Conservation (phyloP, 2,888 invertebrate genomes). For the Laothoe populi region DNA sequence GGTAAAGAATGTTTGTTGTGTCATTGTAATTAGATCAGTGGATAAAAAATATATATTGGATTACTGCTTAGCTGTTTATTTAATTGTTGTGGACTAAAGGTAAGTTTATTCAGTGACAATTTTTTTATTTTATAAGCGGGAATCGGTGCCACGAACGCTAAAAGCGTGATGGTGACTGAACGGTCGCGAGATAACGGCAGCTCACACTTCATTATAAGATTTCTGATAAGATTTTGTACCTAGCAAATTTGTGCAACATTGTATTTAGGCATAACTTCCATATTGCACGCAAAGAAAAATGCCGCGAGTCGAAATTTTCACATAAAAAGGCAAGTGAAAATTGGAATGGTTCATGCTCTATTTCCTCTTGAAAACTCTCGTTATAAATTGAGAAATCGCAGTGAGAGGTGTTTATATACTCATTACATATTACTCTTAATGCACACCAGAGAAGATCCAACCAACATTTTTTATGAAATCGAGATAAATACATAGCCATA, state of each 20-base stretch:
- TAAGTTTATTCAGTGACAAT: constrained; percentile 50
- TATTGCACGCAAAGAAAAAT: constrained; percentile 27
- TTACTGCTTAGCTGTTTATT: constrained; percentile 76
- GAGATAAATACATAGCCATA: too few species aligned
- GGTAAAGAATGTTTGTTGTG: constrained; percentile 78
- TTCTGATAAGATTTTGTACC: constrained; percentile 70
- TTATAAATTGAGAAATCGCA: constrained; percentile 58
- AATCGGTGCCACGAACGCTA: constrained; percentile 70
- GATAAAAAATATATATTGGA: constrained; percentile 76
- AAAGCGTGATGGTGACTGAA: constrained; percentile 58
- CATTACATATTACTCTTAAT: constrained; percentile 43
- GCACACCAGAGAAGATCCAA: constrained; percentile 40
- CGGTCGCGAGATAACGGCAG: constrained; percentile 74
- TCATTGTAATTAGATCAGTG: constrained; percentile 80
- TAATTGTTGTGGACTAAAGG: constrained; percentile 70
- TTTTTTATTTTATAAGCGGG: constrained; percentile 36
- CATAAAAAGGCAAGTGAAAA: constrained; percentile 39
- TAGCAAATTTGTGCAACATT: constrained; percentile 40
- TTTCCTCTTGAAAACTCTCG: constrained; percentile 61
- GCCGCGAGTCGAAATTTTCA: constrained; percentile 30
- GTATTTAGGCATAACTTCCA: constrained; percentile 34
- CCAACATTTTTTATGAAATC: neutral
- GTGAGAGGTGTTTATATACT: constrained; percentile 59
- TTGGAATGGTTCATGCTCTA: constrained; percentile 61
- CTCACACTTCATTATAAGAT: constrained; percentile 74